These are phyloP conservation scores for Stenodema calcarata DNA, from an alignment of 2,888 invertebrate genomes.

Conservation along the genomic window DNA sequence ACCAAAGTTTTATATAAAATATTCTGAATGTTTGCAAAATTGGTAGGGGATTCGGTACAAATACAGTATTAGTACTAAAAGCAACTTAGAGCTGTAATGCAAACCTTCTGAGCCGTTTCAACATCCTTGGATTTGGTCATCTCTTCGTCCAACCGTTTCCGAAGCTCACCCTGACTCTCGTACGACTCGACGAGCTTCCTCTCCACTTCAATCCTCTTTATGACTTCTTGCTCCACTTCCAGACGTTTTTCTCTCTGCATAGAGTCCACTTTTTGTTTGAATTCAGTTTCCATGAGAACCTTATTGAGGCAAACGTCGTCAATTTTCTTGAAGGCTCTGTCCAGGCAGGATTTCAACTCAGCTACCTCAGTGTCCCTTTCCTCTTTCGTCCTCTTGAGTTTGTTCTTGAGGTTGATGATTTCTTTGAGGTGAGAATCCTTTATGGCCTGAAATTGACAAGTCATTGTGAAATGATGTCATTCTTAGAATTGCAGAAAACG, in stretches of 20 bases:
- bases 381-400: slow-evolving; percentile 60
- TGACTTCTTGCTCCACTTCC: slow-evolving; percentile 48
- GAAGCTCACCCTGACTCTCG: slow-evolving; percentile 46
- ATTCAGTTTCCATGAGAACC: slow-evolving; percentile 49
- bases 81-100: not conserved
- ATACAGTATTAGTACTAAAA: not conserved
- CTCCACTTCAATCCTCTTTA: slow-evolving; percentile 52
- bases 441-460: slow-evolving; percentile 10
- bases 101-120: slow-evolving; percentile 50
- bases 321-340: slow-evolving; percentile 45
- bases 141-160: slow-evolving; percentile 50
- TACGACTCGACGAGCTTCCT: slow-evolving; percentile 51
- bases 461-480: too few relatives aligned
- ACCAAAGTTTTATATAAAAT: too few relatives aligned
- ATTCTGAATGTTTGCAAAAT: not conserved
- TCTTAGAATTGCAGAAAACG: too few relatives aligned
- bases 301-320: slow-evolving; percentile 43
- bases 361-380: slow-evolving; percentile 65
- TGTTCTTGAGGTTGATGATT: slow-evolving; percentile 32
- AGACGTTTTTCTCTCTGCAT: slow-evolving; percentile 50
- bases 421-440: slow-evolving; percentile 39
- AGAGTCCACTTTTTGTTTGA: slow-evolving; percentile 53
- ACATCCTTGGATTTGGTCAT: slow-evolving; percentile 42
- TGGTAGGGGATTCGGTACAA: not conserved
- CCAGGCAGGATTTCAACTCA: slow-evolving; percentile 58